phyloP scores from a whole-genome alignment of 2,797 vertebrate genomes.

The Mycteria americana region DNA sequence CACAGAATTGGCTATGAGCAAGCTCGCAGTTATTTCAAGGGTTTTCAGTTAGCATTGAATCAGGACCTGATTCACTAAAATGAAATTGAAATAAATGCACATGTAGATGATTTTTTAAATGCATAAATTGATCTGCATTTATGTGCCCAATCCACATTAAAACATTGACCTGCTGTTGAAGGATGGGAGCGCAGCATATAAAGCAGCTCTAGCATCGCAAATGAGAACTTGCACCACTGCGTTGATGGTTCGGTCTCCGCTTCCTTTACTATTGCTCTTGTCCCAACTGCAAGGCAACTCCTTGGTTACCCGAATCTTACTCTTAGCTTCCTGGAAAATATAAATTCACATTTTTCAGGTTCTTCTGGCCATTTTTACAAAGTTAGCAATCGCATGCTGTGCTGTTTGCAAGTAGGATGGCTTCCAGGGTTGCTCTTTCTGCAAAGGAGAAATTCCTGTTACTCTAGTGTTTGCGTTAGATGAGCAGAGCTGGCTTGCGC shows the following conservation, averaged over 20 bases:
- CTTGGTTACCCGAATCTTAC: not conserved
- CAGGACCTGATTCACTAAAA: constrained; percentile 66
- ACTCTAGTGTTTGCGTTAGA: not conserved
- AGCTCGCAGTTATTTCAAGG: constrained; percentile 62
- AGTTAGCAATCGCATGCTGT: not conserved
- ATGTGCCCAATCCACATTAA: constrained; percentile 56
- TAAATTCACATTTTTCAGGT: not conserved
- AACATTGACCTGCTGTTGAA: constrained; percentile 55
- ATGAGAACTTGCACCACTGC: not conserved
- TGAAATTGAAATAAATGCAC: constrained; percentile 68
- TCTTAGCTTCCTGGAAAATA: not conserved
- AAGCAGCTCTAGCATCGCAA: constrained; percentile 7
- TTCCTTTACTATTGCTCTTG: not conserved
- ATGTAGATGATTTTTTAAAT: constrained; percentile 59
- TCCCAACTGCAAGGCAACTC: not conserved
- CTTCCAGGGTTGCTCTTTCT: not conserved
- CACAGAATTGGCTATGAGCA: constrained; percentile 58
- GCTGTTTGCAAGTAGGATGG: not conserved
- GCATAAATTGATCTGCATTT: constrained; percentile 59
- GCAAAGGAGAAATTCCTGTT: not conserved
- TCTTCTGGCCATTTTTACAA: not conserved
- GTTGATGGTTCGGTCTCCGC: fast-evolving
- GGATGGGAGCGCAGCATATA: constrained; percentile 41
- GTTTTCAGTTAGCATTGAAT: constrained; percentile 53
- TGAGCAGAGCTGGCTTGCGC: not conserved